Evolutionary conservation across 1,140 invertebrate genomes (phyloP), one percentile per base, ranked within the genome.

Genomic region (Aradophagus sp.): DNA sequence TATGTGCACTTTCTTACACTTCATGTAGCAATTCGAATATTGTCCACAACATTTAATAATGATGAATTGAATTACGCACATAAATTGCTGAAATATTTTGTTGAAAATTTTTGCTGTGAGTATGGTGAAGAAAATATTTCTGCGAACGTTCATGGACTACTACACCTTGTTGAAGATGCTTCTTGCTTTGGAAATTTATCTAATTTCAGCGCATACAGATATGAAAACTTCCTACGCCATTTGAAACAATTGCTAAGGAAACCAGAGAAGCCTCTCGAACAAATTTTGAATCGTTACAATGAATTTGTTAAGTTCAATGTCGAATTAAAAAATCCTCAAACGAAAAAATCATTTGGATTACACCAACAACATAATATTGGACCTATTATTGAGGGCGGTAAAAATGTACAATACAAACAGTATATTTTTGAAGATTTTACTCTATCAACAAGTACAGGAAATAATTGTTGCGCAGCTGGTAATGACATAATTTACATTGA

Each of bases 111-210:
- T 39, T 13, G 19, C 20, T n/a, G 13, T 11, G n/a, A 69, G 8
- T 75, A 72, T 58, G 73, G 73, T 16, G 14, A 29, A 52, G 61
- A 71, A 53, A 26, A 67, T 32, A 32, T 77, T 7, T 61, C 67
- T 1, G 45, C 53, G 6, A 74, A 74, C 48, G 36, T 77, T 1
- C 76, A 77, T 65, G 44, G 32, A 27, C 42, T 77, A 17, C n/a
- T 72, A 6, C 76, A 77, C 38, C 32, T 77, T 14, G 19, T 44
- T 17, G 45, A 71, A 12, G 68, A 70, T 14, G 50, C 65, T 15
- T 27, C 19, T 17, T 19, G 41, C 5, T 52, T 58, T 27, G 68
- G 67, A 11, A 15, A 8, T 19, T 31, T 53, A 2, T 52, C 74
- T 23, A 16, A 7, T 5, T 56, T 71, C 10, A 68, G 72, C 66